Conservation (phyloP, 2,888 invertebrate species). For the Imbricaverruca yamaguchii region DNA sequence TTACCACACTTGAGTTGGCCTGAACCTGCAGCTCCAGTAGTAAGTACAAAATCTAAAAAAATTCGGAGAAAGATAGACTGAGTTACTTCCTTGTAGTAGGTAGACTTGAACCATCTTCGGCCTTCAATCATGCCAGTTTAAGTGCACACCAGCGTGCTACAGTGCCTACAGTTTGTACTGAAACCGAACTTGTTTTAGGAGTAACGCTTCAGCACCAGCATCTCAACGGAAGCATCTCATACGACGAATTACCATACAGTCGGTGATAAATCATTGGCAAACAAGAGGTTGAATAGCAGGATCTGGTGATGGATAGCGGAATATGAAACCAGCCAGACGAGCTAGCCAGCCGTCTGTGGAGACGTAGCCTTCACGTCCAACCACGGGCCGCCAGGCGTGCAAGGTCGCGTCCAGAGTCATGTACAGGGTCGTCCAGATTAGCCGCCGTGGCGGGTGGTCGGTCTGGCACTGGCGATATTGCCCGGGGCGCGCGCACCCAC, state of each 20-base stretch:
- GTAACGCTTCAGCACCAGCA: background rate
- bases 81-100: too few relatives aligned
- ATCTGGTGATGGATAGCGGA: background rate
- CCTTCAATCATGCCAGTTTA: too few relatives aligned
- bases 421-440: too few relatives aligned
- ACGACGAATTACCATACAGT: background rate
- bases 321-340: background rate
- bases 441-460: background rate
- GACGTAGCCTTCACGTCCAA: background rate
- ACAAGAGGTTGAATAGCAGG: background rate
- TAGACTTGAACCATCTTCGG: too few relatives aligned
- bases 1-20: too few relatives aligned
- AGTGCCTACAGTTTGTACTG: too few relatives aligned
- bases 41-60: too few relatives aligned
- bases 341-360: too few relatives aligned
- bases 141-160: too few relatives aligned
- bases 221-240: background rate
- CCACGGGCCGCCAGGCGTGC: background rate
- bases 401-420: background rate
- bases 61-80: too few relatives aligned
- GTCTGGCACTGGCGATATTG: background rate
- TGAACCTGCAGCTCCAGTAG: too few relatives aligned
- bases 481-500: background rate
- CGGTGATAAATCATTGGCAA: background rate
- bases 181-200: too few relatives aligned